A percentile compares a stretch with the other conserved stretches of the same genome.
phyloP scores from a whole-genome alignment of 2,888 invertebrate genomes.

The Tethea ocularis region DNA sequence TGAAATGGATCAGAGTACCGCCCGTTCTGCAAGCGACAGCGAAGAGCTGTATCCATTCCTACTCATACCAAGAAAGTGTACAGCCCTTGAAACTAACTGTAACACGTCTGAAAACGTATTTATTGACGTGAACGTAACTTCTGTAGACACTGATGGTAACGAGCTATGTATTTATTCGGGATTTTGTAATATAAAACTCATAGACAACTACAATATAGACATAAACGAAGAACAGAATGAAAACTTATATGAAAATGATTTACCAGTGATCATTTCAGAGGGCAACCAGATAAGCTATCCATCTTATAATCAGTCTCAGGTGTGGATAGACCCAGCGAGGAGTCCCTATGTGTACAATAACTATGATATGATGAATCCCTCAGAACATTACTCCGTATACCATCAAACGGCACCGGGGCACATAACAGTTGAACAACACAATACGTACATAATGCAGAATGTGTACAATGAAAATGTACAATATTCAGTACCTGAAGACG shows the following conservation, averaged over 20 bases:
- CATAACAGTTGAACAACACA: conserved; percentile 65
- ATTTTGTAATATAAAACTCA: conserved; percentile 64
- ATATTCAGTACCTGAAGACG: conserved; percentile 42
- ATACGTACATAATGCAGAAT: conserved; percentile 69
- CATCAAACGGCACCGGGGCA: conserved; percentile 46
- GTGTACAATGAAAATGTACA: conserved; percentile 59
- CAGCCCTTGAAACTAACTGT: conserved; percentile 57
- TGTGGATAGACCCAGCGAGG: conserved; percentile 70
- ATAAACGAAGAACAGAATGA: conserved; percentile 26
- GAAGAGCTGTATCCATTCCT: conserved; percentile 60
- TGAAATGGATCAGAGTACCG: conserved; percentile 54
- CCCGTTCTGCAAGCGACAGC: conserved; percentile 31
- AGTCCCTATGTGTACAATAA: conserved; percentile 70
- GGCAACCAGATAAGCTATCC: conserved; percentile 40
- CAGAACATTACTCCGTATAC: conserved; percentile 48
- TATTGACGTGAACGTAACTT: conserved; percentile 61
- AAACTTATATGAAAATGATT: conserved; percentile 29
- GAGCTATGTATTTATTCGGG: conserved; percentile 61
- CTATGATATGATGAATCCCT: conserved; percentile 44
- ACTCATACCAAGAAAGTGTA: conserved; percentile 65
- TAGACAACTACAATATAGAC: conserved; percentile 50
- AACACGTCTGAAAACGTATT: conserved; percentile 61
- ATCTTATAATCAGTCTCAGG: conserved; percentile 57
- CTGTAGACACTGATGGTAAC: conserved; percentile 63
- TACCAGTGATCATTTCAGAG: conserved; percentile 48